phyloP scores from a whole-genome alignment of 2,113 vertebrate species.

The Rhipidura dahli region DNA sequence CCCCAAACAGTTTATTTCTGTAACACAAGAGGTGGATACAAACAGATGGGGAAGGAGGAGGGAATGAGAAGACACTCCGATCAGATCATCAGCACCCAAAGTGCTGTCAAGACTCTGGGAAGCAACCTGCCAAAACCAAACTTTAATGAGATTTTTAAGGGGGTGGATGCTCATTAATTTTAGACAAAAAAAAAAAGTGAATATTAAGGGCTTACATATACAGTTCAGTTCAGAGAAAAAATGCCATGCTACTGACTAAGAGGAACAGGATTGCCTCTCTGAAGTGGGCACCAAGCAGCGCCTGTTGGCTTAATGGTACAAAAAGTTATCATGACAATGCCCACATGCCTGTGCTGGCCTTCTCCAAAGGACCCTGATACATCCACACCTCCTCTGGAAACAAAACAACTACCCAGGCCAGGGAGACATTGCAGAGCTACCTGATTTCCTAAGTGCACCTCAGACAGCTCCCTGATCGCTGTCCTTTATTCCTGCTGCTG shows the following conservation, averaged over 20 bases:
- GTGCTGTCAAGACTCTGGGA: constrained; percentile 25
- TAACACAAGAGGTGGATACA: constrained; percentile 23
- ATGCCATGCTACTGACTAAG: background rate
- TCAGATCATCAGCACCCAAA: constrained; percentile 9
- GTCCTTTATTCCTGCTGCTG: background rate
- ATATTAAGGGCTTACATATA: background rate
- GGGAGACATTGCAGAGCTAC: background rate
- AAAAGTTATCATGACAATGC: too few species aligned
- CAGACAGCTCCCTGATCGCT: accelerated
- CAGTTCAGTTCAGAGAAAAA: background rate
- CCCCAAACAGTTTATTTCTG: constrained; percentile 21
- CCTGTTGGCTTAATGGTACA: background rate
- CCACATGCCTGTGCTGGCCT: background rate
- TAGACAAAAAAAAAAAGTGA: constrained; percentile 26
- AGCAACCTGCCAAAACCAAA: constrained; percentile 41
- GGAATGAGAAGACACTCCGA: background rate
- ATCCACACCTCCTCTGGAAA: background rate
- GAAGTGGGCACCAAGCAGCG: background rate
- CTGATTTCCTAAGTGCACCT: background rate
- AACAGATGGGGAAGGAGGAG: constrained; percentile 62
- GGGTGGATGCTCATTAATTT: constrained; percentile 27
- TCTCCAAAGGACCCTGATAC: background rate
- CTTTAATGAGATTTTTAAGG: constrained; percentile 44
- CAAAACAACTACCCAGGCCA: background rate
- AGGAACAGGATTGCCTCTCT: background rate